A percentile compares a stretch with the other conserved stretches of the same genome.
These are phyloP conservation scores for Kuschelorhynchus macadamiae DNA, from an alignment of 2,888 invertebrate genomes.

Conservation along the genomic window DNA sequence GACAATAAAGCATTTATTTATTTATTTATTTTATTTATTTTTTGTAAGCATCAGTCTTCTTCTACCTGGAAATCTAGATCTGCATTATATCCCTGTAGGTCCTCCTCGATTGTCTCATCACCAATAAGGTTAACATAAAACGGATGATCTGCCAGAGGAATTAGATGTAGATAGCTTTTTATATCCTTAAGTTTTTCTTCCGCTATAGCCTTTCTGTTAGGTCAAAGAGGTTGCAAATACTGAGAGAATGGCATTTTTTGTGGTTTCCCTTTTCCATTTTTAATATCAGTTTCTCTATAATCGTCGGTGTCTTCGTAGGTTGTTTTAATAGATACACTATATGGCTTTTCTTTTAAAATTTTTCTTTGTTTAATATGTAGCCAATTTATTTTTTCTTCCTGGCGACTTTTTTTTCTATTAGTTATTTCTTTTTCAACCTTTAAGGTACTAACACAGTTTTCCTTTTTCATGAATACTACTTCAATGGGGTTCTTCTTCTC, in stretches of 20 bases:
- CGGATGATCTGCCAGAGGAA: too few relatives aligned
- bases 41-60: background rate
- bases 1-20: too few relatives aligned
- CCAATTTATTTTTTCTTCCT: too few relatives aligned
- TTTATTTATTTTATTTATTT: too few relatives aligned
- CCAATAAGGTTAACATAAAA: too few relatives aligned
- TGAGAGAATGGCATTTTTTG: background rate
- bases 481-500: slow-evolving; percentile 48
- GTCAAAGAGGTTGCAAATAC: slow-evolving; percentile 17
- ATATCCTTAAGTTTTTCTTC: slow-evolving; percentile 7
- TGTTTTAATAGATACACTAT: slow-evolving; percentile 5
- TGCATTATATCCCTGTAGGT: slow-evolving; percentile 21
- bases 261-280: slow-evolving; percentile 9
- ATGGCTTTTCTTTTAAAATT: slow-evolving; percentile 6
- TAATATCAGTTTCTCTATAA: slow-evolving; percentile 1
- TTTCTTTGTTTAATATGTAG: slow-evolving; percentile 9
- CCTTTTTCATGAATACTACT: slow-evolving; percentile 37
- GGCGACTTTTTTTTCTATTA: too few relatives aligned
- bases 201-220: slow-evolving; percentile 25
- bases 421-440: slow-evolving; percentile 21
- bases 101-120: too few relatives aligned
- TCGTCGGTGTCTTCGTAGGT: slow-evolving; percentile 1
- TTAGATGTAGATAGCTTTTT: too few relatives aligned
- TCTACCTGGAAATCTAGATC: slow-evolving; percentile 19
- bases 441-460: slow-evolving; percentile 44